Evolutionary conservation across 1,140 invertebrate genomes (phyloP).

Genomic region (Neodiprion lecontei): DNA sequence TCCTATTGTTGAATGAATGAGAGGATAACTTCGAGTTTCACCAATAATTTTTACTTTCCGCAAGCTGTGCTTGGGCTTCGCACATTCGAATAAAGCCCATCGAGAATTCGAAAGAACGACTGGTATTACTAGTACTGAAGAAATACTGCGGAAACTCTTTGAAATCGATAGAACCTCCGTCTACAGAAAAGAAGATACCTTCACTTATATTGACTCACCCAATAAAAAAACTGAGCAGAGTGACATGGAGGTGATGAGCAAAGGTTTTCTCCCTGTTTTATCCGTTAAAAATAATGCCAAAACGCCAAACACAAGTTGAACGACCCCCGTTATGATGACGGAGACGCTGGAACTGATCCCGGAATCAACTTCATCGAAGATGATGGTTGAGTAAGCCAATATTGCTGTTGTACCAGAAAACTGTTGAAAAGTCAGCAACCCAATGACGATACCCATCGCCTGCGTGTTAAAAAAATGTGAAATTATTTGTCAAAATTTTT

Average conservation of each 20-base stretch:
- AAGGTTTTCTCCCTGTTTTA: neutral
- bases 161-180: too few species aligned
- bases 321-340: neutral
- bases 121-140: too few species aligned
- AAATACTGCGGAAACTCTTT: too few species aligned
- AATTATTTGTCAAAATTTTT: neutral
- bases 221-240: neutral
- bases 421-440: neutral
- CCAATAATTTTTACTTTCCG: too few species aligned
- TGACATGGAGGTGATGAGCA: neutral
- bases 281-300: neutral
- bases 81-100: too few species aligned
- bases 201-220: neutral
- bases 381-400: neutral
- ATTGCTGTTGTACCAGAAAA: neutral
- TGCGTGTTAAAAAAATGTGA: neutral
- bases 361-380: neutral
- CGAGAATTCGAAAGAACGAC: too few species aligned
- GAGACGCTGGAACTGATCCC: neutral
- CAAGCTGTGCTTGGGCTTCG: too few species aligned
- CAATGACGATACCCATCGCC: neutral
- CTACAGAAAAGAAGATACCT: neutral
- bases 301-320: neutral
- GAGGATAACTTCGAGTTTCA: too few species aligned
- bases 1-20: too few species aligned